Conservation (phyloP, 2,797 vertebrate genomes). For the Mus minutoides region DNA sequence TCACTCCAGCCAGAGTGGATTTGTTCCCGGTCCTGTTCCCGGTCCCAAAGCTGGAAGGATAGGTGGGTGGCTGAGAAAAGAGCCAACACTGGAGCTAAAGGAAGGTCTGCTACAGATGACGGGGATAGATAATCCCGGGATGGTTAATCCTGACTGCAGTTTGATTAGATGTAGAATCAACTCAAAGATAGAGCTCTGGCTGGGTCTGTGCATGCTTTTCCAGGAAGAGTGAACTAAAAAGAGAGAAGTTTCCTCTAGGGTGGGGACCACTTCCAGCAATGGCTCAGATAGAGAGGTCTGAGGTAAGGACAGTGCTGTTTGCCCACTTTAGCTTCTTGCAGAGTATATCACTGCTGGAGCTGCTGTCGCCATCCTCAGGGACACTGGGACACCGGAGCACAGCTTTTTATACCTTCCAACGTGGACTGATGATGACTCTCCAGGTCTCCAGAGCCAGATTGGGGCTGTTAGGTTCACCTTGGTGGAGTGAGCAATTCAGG, state of each 20-base stretch:
- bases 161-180: neutral
- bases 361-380: neutral
- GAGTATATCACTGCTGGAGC: neutral
- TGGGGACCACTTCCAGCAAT: neutral
- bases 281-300: neutral
- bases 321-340: neutral
- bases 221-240: neutral
- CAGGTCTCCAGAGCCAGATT: neutral
- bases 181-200: neutral
- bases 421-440: neutral
- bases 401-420: neutral
- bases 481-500: neutral
- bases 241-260: neutral
- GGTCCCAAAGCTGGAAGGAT: fast-evolving
- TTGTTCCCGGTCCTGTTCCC: fast-evolving
- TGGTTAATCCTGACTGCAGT: neutral
- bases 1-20: neutral
- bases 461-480: neutral
- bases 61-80: neutral
- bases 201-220: neutral
- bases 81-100: neutral
- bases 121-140: neutral
- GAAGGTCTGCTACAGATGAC: fast-evolving
- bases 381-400: neutral
- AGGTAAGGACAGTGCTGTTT: neutral